Conservation (phyloP, 2,888 invertebrate genomes). For the Himalopsyche japonica region DNA sequence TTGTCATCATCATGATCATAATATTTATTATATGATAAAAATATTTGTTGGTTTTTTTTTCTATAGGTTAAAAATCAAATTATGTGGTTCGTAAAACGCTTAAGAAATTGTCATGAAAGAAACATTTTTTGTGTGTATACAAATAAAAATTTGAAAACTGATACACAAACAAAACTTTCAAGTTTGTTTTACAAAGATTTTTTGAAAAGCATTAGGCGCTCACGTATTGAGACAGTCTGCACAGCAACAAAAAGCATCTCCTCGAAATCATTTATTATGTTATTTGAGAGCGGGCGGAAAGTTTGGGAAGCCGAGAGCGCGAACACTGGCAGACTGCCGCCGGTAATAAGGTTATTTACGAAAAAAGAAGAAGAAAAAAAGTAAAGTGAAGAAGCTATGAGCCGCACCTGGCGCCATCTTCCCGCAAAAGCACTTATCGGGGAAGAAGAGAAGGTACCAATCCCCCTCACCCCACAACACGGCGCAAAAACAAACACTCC, state of each 20-base stretch:
- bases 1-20: no score
- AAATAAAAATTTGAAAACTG: not conserved
- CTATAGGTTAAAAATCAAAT: no score
- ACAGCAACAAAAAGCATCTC: not conserved
- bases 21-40: no score
- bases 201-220: not conserved
- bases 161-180: not conserved
- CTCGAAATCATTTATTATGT: not conserved
- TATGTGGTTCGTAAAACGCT: no score
- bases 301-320: not conserved
- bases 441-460: not conserved
- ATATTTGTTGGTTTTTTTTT: no score
- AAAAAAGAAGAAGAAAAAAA: not conserved
- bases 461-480: not conserved
- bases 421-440: slow-evolving; percentile 1
- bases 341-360: slow-evolving; percentile 7
- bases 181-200: not conserved
- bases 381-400: slow-evolving; percentile 9
- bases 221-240: not conserved
- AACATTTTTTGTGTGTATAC: no score
- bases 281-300: not conserved
- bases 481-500: not conserved
- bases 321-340: not conserved
- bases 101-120: no score
- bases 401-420: slow-evolving; percentile 4